A percentile compares a stretch with the other conserved stretches of the same genome.
Evolutionary conservation across 2,888 invertebrate genomes (phyloP).

Genomic region (Patella pellucida): DNA sequence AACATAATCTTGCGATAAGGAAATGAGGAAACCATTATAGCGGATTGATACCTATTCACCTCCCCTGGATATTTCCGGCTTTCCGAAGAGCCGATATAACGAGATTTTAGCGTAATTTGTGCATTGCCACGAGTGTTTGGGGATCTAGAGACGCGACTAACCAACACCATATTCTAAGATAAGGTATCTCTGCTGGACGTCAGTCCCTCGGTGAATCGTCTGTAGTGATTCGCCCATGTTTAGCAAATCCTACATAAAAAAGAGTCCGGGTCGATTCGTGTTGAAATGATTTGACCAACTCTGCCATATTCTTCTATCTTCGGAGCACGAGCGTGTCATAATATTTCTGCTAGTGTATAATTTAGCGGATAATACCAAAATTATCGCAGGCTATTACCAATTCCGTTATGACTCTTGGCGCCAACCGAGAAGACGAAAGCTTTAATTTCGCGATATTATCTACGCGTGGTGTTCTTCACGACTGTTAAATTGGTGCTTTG

Average conservation of each 20-base stretch:
- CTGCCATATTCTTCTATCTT: neutral
- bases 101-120: slow-evolving; percentile 9
- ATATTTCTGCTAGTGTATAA: slow-evolving; percentile 24
- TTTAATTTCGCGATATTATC: slow-evolving; percentile 35
- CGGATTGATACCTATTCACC: neutral
- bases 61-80: neutral
- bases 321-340: slow-evolving; percentile 23
- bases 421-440: slow-evolving; percentile 25
- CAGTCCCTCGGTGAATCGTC: no score
- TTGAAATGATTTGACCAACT: slow-evolving; percentile 17
- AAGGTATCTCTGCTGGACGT: neutral
- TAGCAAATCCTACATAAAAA: slow-evolving; percentile 6
- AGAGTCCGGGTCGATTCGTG: slow-evolving; percentile 15
- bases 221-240: no score
- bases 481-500: slow-evolving; percentile 21
- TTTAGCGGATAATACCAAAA: slow-evolving; percentile 28
- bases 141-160: neutral
- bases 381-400: slow-evolving; percentile 29
- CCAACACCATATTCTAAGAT: neutral
- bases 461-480: slow-evolving; percentile 35
- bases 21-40: neutral
- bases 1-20: slow-evolving; percentile 10
- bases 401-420: slow-evolving; percentile 29
- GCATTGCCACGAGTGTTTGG: neutral
- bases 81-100: neutral